phyloP scores from a whole-genome alignment of 2,113 vertebrate genomes.

The Sinosuthora webbiana region DNA sequence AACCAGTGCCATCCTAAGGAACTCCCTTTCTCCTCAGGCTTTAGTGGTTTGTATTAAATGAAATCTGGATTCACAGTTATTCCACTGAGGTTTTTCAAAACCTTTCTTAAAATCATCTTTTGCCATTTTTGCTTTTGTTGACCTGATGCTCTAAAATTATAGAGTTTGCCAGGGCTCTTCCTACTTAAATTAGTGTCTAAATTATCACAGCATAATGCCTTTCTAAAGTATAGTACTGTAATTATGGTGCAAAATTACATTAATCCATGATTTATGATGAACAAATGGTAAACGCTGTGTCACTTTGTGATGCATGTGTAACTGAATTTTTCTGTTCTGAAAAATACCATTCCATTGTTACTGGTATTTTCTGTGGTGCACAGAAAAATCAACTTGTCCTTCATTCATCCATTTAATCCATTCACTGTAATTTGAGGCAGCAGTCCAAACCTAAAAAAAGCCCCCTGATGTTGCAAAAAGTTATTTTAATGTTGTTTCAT shows the following conservation, averaged over 20 bases:
- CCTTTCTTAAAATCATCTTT: neutral
- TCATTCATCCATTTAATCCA: neutral
- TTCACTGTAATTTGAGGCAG: neutral
- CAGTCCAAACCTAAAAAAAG: neutral
- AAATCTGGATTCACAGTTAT: neutral
- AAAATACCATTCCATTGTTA: neutral
- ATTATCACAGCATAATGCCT: neutral
- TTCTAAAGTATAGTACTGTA: neutral
- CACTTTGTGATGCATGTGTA: neutral
- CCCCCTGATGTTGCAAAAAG: neutral
- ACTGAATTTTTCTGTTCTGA: neutral
- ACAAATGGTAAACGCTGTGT: neutral
- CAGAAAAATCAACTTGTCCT: neutral
- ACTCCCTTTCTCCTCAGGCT: neutral
- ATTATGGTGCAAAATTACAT: neutral
- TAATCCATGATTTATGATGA: neutral
- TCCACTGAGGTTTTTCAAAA: neutral
- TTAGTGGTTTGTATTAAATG: conserved; percentile 10
- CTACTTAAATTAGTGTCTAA: neutral
- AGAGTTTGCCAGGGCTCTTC: neutral
- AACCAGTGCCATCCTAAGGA: neutral
- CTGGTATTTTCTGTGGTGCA: neutral
- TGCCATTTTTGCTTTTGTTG: conserved; percentile 13
- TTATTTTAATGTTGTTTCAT: neutral
- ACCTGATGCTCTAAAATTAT: neutral